Percentiles rank a stretch among this genome's conserved stretches.
phyloP scores from a whole-genome alignment of 2,797 vertebrate genomes.

The Dendrocincla fuliginosa region DNA sequence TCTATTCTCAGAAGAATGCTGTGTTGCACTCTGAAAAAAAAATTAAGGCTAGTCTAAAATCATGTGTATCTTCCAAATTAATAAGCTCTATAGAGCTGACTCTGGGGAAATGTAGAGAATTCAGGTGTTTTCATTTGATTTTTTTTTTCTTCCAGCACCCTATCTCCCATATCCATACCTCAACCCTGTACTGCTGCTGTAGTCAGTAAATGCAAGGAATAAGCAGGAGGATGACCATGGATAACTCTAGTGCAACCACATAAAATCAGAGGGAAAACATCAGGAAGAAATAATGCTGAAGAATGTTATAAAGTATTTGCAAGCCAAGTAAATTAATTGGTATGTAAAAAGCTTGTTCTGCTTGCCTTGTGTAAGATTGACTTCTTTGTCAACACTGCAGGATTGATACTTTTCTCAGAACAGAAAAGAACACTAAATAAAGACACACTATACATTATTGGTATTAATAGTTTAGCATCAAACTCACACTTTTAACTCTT shows the following conservation, averaged over 20 bases:
- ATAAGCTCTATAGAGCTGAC: background rate
- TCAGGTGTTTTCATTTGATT: background rate
- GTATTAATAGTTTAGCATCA: background rate
- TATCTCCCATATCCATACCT: background rate
- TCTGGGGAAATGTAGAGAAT: background rate
- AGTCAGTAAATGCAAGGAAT: background rate
- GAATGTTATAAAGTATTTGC: background rate
- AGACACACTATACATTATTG: background rate
- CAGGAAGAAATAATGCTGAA: background rate
- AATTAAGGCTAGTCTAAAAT: background rate
- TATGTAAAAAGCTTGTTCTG: background rate
- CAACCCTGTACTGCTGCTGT: background rate
- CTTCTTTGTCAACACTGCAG: background rate
- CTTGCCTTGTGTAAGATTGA: background rate
- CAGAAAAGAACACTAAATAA: background rate
- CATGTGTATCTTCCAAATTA: background rate
- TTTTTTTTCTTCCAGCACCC: background rate
- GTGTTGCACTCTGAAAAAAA: background rate
- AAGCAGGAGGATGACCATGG: background rate
- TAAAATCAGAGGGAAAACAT: background rate
- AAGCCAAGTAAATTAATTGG: background rate
- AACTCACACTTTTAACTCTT: background rate
- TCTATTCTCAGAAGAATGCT: background rate
- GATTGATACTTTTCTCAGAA: background rate
- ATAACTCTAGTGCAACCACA: background rate